Evolutionary conservation across 2,888 invertebrate species (phyloP), one percentile per base, ranked within the genome.

Genomic region (Phyto melanocephala): DNA sequence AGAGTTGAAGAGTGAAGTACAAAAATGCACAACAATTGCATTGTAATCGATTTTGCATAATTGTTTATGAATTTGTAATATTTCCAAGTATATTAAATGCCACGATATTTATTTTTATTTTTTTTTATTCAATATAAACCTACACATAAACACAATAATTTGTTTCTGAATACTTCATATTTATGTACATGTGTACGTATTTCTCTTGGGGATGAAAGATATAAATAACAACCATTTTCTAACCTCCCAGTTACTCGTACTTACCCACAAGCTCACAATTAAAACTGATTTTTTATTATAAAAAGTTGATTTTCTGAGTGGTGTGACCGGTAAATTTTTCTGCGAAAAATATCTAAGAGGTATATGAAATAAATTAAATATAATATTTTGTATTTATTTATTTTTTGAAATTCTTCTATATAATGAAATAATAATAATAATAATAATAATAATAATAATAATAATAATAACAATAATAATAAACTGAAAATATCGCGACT

Each of bases 1-100:
- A 28, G 17, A 13, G 58, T 37, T 20, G 20, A 24, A 33, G 65
- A 54, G 40, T 17, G 56, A 71, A 65, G 70, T 80, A 88, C 88
- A 88, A 88, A 87, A 87, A 86, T 86, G 86, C 85, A 84, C 81
- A 85, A 86, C 87, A 87, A 86, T 85, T 88, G 90, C 89, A 86
- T 81, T 86, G 88, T 85, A 87, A 88, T 90, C 89, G 88, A 87
- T 89, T 91, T 88, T 88, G 87, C 88, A 88, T 90, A 91, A 90
- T 90, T 90, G 85, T 85, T 84, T 83, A 78, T 78, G 77, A 80
- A 56, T 70, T 60, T 80, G 63, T 80, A 78, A 78, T 83, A 72
- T 63, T 81, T 79, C 72, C 67, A 68, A 67, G 72, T 67, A 62
- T 63, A 81, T 85, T 84, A 84, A 77, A 81, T 81, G 75, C 77